These are phyloP conservation scores for Ptychadena robeensis DNA, from an alignment of 2,797 vertebrate species.

Conservation along the genomic window DNA sequence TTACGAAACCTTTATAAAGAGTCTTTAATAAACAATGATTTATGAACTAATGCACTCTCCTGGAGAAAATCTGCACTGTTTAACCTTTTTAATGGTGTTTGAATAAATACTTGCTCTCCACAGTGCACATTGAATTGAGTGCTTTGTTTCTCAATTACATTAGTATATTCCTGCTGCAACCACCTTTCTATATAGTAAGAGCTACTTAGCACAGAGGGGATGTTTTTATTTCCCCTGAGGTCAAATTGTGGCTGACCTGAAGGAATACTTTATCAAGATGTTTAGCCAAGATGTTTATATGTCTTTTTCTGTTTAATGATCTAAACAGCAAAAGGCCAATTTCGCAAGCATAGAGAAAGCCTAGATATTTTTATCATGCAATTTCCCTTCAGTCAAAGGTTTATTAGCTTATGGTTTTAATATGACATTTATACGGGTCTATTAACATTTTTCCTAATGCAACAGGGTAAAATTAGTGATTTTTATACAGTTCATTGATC, in stretches of 20 bases:
- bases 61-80: slow-evolving; percentile 40
- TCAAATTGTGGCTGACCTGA: slow-evolving; percentile 49
- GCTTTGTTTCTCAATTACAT: slow-evolving; percentile 61
- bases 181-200: slow-evolving; percentile 55
- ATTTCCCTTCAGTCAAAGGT: not conserved
- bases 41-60: slow-evolving; percentile 62
- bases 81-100: slow-evolving; percentile 58
- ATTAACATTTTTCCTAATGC: not conserved
- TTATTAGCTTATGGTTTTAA: not conserved
- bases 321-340: slow-evolving; percentile 15
- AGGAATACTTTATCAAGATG: slow-evolving; percentile 39
- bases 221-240: slow-evolving; percentile 54
- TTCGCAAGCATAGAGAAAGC: not conserved
- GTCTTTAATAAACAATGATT: slow-evolving; percentile 65
- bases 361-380: not conserved
- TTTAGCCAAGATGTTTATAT: slow-evolving; percentile 26
- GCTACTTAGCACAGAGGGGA: slow-evolving; percentile 57
- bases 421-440: slow-evolving; percentile 1
- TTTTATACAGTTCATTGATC: not conserved
- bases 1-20: slow-evolving; percentile 62
- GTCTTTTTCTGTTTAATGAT: slow-evolving; percentile 36
- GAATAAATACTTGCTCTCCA: slow-evolving; percentile 61
- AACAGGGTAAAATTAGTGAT: not conserved
- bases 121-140: slow-evolving; percentile 55
- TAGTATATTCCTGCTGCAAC: slow-evolving; percentile 49